Conservation (phyloP, 2,888 invertebrate genomes). For the Agelastica alni region DNA sequence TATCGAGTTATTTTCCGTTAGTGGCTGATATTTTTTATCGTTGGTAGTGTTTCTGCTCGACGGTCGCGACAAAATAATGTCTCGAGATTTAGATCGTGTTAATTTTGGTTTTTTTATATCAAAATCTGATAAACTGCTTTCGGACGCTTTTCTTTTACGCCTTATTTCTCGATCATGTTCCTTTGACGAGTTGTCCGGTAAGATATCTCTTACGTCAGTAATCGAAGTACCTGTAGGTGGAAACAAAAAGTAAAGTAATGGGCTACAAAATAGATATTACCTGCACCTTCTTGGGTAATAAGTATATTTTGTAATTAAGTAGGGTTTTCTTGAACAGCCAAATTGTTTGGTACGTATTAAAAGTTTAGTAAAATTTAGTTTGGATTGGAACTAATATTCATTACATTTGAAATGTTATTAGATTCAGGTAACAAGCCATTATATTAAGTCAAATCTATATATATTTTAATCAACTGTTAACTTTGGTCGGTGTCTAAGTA, state of each 20-base stretch:
- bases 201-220: slow-evolving; percentile 1
- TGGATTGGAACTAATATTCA: too few species aligned
- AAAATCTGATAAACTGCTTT: slow-evolving; percentile 46
- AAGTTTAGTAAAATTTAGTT: too few species aligned
- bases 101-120: slow-evolving; percentile 38
- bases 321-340: too few species aligned
- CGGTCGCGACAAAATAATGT: slow-evolving; percentile 4
- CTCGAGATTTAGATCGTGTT: neutral
- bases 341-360: too few species aligned
- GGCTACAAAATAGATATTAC: too few species aligned
- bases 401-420: too few species aligned
- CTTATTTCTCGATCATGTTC: slow-evolving; percentile 5
- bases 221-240: slow-evolving; percentile 20
- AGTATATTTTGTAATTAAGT: too few species aligned
- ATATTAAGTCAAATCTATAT: too few species aligned
- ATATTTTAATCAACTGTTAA: too few species aligned
- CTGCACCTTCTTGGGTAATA: too few species aligned
- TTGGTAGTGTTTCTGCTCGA: slow-evolving; percentile 1
- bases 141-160: slow-evolving; percentile 43
- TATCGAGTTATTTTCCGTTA: neutral
- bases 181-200: slow-evolving; percentile 2
- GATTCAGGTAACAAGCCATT: too few species aligned
- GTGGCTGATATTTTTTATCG: neutral
- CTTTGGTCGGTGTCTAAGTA: too few species aligned
- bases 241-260: slow-evolving; percentile 6